These are phyloP conservation scores for Siderastrea radians DNA, from an alignment of 92 coral and sea anemone genomes.

Conservation along the genomic window DNA sequence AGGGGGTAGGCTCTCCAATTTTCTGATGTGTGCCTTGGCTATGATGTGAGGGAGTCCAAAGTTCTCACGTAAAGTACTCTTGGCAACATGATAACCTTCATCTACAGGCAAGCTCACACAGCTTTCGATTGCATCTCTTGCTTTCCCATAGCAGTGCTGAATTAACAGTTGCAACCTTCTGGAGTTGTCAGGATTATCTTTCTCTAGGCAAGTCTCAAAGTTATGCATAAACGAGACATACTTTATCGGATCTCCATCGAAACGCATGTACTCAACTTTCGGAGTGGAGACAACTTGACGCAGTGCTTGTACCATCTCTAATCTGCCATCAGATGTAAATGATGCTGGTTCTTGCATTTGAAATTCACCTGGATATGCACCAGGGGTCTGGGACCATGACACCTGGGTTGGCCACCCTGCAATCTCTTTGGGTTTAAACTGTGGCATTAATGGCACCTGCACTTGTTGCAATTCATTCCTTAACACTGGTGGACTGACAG, in stretches of 20 bases:
- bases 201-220: constrained; percentile 49
- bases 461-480: too few relatives aligned
- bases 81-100: constrained; percentile 60
- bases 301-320: constrained; percentile 42
- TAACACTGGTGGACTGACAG: too few relatives aligned
- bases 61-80: constrained; percentile 64
- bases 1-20: constrained; percentile 57
- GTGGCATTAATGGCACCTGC: too few relatives aligned
- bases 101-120: constrained; percentile 76
- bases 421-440: too few relatives aligned
- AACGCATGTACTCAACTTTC: constrained; percentile 62
- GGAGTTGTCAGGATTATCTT: constrained; percentile 6
- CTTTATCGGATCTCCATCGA: background rate
- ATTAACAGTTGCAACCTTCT: constrained; percentile 59
- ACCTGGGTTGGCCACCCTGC: too few relatives aligned
- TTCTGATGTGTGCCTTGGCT: constrained; percentile 65
- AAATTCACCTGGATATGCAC: background rate
- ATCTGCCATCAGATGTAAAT: background rate
- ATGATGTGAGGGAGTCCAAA: constrained; percentile 71
- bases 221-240: constrained; percentile 70
- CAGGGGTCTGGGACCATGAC: too few relatives aligned
- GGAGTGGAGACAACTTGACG: constrained; percentile 66
- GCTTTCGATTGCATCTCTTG: constrained; percentile 76
- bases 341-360: background rate
- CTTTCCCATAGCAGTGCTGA: constrained; percentile 78